These are phyloP conservation scores for Archilochus colubris DNA, from an alignment of 2,113 vertebrate genomes.

Conservation along the genomic window DNA sequence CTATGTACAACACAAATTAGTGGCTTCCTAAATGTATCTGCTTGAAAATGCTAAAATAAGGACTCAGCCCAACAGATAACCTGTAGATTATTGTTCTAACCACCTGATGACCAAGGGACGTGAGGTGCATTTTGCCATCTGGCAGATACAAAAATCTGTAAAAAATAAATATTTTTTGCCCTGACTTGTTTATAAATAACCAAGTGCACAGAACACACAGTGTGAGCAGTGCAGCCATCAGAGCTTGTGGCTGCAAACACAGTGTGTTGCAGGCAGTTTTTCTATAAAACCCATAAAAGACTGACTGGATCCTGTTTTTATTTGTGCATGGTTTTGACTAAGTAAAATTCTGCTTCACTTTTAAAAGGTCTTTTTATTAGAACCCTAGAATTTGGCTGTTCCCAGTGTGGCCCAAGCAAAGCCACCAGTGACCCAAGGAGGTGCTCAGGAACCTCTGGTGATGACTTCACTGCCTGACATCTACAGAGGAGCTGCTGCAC, in stretches of 20 bases:
- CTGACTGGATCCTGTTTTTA: neutral
- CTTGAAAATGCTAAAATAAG: neutral
- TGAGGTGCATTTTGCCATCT: neutral
- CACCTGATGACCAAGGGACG: neutral
- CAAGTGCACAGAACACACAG: neutral
- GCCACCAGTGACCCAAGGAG: neutral
- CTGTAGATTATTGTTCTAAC: neutral
- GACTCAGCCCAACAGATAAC: neutral
- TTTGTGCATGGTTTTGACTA: accelerated
- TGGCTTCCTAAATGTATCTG: neutral
- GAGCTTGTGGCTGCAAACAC: neutral
- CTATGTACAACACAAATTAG: neutral
- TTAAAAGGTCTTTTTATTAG: neutral
- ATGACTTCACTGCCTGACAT: neutral
- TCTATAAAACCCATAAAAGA: neutral
- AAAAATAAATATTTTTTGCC: neutral
- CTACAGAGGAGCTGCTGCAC: neutral
- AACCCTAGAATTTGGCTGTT: neutral
- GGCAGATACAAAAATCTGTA: neutral
- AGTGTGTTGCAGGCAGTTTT: neutral
- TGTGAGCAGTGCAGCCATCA: neutral
- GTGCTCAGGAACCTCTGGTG: accelerated
- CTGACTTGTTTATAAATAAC: neutral
- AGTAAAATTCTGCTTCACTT: neutral
- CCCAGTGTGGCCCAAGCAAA: neutral